Base-by-base conservation (phyloP, 2,797 vertebrate genomes). In the Takifugu rubripes region DNA sequence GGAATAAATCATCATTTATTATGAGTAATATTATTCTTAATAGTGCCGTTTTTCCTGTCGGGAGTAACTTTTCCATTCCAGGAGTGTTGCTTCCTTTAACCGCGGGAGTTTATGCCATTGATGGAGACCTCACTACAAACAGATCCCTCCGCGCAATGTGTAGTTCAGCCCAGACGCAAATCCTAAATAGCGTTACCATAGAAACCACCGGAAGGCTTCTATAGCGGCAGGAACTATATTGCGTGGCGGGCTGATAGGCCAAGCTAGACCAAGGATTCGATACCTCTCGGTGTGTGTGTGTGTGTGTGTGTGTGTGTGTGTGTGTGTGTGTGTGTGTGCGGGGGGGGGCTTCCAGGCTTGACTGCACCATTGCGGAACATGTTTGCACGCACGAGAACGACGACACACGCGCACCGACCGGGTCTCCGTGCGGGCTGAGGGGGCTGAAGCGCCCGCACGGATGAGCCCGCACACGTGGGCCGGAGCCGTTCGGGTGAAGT, bases 401-500 rank as follows among this genome's bases (percentile, higher is more conserved):
- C 3, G 42, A 29, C 27, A 6, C 27, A 7, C 27, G 5, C 27
- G 5, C 27, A 29, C 2, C 27, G 27, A 29, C 7, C 27, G 27
- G 27, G 27, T 29, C 7, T 29, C 36, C 36, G 10, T 42, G 11
- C 36, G 36, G 36, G 10, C 49, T 31, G 46, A 69, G 68, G 59
- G 69, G 80, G 78, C 76, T 79, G 73, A 75, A 36, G 0, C 7
- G 12, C 44, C 56, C 10, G 5, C 36, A 45, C 4, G 78, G 82
- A 33, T 7, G 31, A 33, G 31, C 31, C 82, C 78, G 77, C 66
- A 78, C 80, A 80, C 24, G 74, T 24, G 9, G 68, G 52, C 56
- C 29, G 54, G 46, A 67, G 78, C 64, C 66, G 83, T 65, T 77
- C 61, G 25, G 36, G 56, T 84, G 56, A 72, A 56, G 49, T 50